These are phyloP conservation scores for Bembecia ichneumoniformis DNA, from an alignment of 2,888 invertebrate species.

Conservation along the genomic window DNA sequence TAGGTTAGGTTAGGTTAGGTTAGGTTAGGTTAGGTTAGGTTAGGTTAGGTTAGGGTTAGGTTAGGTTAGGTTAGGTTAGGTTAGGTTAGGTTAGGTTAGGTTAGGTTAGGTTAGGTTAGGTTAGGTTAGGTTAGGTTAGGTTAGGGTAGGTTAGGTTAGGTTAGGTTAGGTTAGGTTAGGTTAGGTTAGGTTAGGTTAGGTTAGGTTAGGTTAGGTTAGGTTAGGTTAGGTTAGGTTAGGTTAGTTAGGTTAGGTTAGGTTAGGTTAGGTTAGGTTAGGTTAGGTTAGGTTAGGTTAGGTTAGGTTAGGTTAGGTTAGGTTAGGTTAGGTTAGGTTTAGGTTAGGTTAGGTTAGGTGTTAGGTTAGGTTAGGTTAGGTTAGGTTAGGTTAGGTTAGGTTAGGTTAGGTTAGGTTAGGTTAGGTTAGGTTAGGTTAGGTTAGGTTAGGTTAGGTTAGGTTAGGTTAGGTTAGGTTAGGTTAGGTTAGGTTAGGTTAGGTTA, in stretches of 20 bases:
- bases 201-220: constrained; percentile 7
- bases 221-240: constrained; percentile 6
- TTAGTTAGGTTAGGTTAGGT: constrained; percentile 12
- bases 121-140: constrained; percentile 6
- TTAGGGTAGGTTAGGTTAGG: constrained; percentile 3
- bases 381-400: too few species aligned
- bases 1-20: constrained; percentile 13
- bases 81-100: constrained; percentile 14
- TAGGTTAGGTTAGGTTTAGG: constrained; percentile 14
- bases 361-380: too few species aligned
- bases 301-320: constrained; percentile 10
- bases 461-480: too few species aligned
- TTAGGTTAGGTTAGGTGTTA: constrained; percentile 17
- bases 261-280: constrained; percentile 10
- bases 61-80: constrained; percentile 15
- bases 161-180: constrained; percentile 5
- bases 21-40: constrained; percentile 2
- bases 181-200: constrained; percentile 12
- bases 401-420: too few species aligned
- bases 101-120: constrained; percentile 8
- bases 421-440: too few species aligned
- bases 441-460: too few species aligned
- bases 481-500: too few species aligned
- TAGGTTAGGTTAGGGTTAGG: constrained; percentile 1
- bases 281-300: constrained; percentile 10